phyloP scores from a whole-genome alignment of 2,888 invertebrate species.

The Iselma pallidipennis region DNA sequence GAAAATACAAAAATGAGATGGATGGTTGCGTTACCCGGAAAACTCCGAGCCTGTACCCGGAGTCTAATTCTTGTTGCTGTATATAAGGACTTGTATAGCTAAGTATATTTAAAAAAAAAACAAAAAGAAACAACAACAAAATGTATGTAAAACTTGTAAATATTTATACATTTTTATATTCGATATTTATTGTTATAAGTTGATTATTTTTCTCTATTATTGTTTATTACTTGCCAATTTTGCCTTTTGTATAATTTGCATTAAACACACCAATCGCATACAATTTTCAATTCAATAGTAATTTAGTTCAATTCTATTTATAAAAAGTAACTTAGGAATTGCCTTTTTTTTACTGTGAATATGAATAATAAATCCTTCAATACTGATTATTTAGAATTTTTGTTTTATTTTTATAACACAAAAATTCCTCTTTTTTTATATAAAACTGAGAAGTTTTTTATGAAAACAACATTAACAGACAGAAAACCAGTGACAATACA shows the following conservation, averaged over 20 bases:
- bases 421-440: no score
- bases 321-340: slow-evolving; percentile 30
- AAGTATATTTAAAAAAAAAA: no score
- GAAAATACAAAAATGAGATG: no score
- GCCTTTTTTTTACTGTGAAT: slow-evolving; percentile 35
- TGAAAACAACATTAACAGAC: slow-evolving; percentile 1
- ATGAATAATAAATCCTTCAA: slow-evolving; percentile 30
- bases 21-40: slow-evolving; percentile 33
- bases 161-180: slow-evolving; percentile 44
- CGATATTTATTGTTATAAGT: slow-evolving; percentile 47
- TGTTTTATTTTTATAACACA: slow-evolving; percentile 16
- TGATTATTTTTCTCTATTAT: slow-evolving; percentile 19
- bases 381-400: slow-evolving; percentile 16
- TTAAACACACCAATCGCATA: slow-evolving; percentile 9
- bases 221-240: slow-evolving; percentile 30
- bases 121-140: no score
- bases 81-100: slow-evolving; percentile 50
- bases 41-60: slow-evolving; percentile 39
- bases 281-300: slow-evolving; percentile 11
- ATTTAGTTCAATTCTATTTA: slow-evolving; percentile 24
- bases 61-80: slow-evolving; percentile 48
- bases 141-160: slow-evolving; percentile 46
- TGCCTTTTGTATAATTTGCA: slow-evolving; percentile 16
- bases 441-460: no score
- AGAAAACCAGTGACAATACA: background rate